Evolutionary conservation across 1,140 invertebrate genomes (phyloP), one percentile per base, ranked within the genome.

Genomic region (Steinernema khuongi): DNA sequence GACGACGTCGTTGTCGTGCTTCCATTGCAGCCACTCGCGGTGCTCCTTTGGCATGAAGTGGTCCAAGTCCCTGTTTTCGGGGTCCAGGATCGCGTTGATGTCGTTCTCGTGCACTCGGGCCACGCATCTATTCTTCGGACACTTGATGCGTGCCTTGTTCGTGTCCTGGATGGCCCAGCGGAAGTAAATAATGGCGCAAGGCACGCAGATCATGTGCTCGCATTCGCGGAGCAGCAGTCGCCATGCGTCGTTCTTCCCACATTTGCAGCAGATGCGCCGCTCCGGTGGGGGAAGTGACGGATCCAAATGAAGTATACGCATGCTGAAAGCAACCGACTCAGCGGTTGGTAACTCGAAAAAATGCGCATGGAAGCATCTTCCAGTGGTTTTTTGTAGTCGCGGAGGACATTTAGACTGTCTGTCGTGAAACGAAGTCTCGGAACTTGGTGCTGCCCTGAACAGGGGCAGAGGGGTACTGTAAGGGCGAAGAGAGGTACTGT

Each of bases 91-190:
- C 31, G 68, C 68, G 68, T 29, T 7, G 41, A 69, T 50, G 68
- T 69, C 68, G 68, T 69, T 69, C 31, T 32, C 31, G 68, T 69
- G 68, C 11, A 69, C 19, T 2, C 68, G 68, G n/a, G 28, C 28
- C 4, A 4, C 11, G 68, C 68, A 69, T 4, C 19, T 31, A 2
- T 11, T 32, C 68, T 69, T 69, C 19, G 68, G 68, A 29, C 68
- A 69, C 68, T 69, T 69, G 68, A 69, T 50, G 68, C 68, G 68
- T 28, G 68, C 68, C 41, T 69, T 69, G 7, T 22, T 28, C 31
- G 14, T 32, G 50, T 60, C 50, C 68, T 69, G 31, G n/a, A 69
- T 50, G 14, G 68, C 31, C 11, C 22, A 50, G 31, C 41, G 31
- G 31, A 69, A 22, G 68, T 33, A 50, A 4, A 32, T 29, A 22